phyloP scores from a whole-genome alignment of 2,888 invertebrate species.

The Agrotis segetum region DNA sequence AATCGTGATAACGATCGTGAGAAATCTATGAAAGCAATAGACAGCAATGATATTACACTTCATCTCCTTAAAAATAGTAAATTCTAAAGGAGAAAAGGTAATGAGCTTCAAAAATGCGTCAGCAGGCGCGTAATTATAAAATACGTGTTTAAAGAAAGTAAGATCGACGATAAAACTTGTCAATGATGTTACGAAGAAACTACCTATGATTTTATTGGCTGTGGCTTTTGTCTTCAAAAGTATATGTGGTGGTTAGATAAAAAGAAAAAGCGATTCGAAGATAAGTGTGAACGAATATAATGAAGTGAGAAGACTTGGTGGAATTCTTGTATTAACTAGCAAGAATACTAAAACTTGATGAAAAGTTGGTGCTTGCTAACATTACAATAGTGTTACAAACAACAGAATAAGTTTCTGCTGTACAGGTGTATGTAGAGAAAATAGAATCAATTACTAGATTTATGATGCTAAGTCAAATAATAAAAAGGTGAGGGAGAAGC shows the following conservation, averaged over 20 bases:
- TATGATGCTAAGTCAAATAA: background rate
- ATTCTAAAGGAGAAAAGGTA: conserved; percentile 48
- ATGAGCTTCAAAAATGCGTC: conserved; percentile 63
- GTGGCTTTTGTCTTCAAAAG: conserved; percentile 46
- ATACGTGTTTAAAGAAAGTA: conserved; percentile 58
- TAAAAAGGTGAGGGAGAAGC: background rate
- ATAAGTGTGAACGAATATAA: conserved; percentile 31
- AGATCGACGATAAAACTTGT: conserved; percentile 49
- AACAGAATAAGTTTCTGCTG: background rate
- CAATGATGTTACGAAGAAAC: conserved; percentile 51
- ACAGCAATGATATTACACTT: conserved; percentile 10
- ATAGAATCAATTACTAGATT: background rate
- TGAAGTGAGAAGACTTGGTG: conserved; percentile 30
- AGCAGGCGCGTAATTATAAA: conserved; percentile 58
- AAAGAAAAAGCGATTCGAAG: conserved; percentile 35
- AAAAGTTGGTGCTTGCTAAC: conserved; percentile 4
- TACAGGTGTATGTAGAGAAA: background rate
- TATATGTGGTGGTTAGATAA: conserved; percentile 32
- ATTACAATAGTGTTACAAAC: conserved; percentile 6
- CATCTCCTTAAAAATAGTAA: conserved; percentile 27
- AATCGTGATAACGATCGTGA: background rate
- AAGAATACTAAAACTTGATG: conserved; percentile 3
- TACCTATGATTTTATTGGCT: conserved; percentile 49
- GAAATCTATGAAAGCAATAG: conserved; percentile 17
- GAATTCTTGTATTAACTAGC: conserved; percentile 22